These are phyloP conservation scores for Microtus pennsylvanicus DNA, from an alignment of 2,113 vertebrate species.

Conservation along the genomic window DNA sequence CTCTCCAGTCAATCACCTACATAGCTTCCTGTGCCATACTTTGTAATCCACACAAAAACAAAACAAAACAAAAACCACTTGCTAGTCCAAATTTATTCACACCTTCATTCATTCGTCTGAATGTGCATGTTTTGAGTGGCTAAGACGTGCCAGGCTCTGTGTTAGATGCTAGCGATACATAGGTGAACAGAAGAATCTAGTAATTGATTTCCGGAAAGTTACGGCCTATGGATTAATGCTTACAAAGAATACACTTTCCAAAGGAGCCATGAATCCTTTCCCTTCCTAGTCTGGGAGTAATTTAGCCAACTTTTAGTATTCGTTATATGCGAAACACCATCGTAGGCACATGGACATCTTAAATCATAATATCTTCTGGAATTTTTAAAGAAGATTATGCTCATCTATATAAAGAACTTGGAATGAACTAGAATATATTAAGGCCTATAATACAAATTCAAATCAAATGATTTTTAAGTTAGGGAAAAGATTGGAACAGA, in stretches of 20 bases:
- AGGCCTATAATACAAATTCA: not conserved
- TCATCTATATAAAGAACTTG: conserved; percentile 15
- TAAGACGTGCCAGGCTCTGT: not conserved
- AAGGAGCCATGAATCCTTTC: not conserved
- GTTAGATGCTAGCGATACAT: not conserved
- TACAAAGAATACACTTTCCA: not conserved
- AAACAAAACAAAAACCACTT: not conserved
- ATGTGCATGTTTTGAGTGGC: not conserved
- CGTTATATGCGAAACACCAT: not conserved
- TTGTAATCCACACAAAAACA: not conserved
- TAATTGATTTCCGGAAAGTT: not conserved
- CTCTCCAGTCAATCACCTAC: not conserved
- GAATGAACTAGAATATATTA: not conserved
- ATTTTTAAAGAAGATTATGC: not conserved
- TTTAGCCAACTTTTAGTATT: not conserved
- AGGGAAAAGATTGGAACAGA: not conserved
- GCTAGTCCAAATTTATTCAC: not conserved
- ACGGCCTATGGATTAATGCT: not conserved
- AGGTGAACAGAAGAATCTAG: not conserved
- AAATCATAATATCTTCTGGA: not conserved
- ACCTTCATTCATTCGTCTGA: not conserved
- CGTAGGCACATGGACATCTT: not conserved
- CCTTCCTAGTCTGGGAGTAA: not conserved
- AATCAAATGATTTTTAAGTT: not conserved
- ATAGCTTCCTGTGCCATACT: not conserved